A percentile compares a stretch with the other conserved stretches of the same genome.
phyloP scores from a whole-genome alignment of 2,113 vertebrate genomes.

The Chionodraco myersi region DNA sequence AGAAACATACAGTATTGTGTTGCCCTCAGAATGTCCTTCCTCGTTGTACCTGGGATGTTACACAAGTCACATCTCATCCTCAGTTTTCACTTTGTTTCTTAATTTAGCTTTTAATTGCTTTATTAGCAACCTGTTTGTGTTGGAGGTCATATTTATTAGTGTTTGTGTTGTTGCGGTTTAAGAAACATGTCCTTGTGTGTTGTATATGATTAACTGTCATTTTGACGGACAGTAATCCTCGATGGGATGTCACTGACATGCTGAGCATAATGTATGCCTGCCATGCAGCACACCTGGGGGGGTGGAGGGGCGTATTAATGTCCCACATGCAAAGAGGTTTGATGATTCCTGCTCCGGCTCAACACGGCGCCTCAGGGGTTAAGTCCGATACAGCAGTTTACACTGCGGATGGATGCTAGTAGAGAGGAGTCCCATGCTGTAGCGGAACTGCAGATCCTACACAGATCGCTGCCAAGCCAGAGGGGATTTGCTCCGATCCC shows the following conservation, averaged over 20 bases:
- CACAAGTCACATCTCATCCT: conserved; percentile 24
- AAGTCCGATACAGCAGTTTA: conserved; percentile 85
- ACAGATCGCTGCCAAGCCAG: conserved; percentile 76
- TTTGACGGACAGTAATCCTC: conserved; percentile 6
- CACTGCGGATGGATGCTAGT: conserved; percentile 84
- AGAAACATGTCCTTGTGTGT: background rate
- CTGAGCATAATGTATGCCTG: conserved; percentile 58
- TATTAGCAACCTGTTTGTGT: conserved; percentile 2
- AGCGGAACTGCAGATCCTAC: conserved; percentile 83
- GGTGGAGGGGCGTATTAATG: conserved; percentile 25
- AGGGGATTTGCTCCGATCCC: conserved; percentile 72
- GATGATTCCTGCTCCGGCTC: conserved; percentile 33
- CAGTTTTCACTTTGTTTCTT: background rate
- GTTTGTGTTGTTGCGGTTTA: conserved; percentile 15
- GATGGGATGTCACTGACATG: conserved; percentile 3
- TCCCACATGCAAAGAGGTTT: conserved; percentile 41
- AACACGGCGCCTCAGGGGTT: conserved; percentile 71
- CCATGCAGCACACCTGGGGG: conserved; percentile 67
- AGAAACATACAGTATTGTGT: background rate
- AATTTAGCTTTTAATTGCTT: background rate
- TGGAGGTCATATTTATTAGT: conserved; percentile 3
- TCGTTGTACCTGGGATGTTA: background rate
- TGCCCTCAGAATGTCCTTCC: conserved; percentile 3
- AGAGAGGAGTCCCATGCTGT: conserved; percentile 78
- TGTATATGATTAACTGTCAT: background rate